Percentiles rank a stretch among this genome's conserved stretches.
phyloP scores from a whole-genome alignment of 2,888 invertebrate species.

The Harpagoxenus sublaevis region DNA sequence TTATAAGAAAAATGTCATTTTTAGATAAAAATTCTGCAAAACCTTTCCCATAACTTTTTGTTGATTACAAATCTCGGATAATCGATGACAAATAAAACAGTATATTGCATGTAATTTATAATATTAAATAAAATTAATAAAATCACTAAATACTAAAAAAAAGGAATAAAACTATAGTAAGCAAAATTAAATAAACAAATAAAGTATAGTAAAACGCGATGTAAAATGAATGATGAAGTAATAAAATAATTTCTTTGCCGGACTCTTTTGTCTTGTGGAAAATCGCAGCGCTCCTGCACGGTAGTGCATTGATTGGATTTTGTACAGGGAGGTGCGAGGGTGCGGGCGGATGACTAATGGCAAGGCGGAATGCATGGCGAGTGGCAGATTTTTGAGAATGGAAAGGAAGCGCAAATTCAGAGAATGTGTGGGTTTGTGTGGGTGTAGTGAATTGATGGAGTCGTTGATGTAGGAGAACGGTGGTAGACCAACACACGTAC shows the following conservation, averaged over 20 bases:
- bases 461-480: slow-evolving; percentile 50
- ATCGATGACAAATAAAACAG: background rate
- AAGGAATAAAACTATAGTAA: background rate
- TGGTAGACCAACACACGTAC: slow-evolving; percentile 40
- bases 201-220: background rate
- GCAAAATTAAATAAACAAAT: background rate
- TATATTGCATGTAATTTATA: background rate
- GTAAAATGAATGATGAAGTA: background rate
- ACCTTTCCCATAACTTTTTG: background rate
- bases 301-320: slow-evolving; percentile 81
- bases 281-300: slow-evolving; percentile 71
- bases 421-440: slow-evolving; percentile 58
- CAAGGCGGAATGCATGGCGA: slow-evolving; percentile 35
- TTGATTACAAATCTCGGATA: background rate
- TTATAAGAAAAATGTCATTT: background rate
- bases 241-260: background rate
- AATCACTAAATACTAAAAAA: background rate
- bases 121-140: slow-evolving; percentile 9
- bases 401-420: slow-evolving; percentile 66
- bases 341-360: slow-evolving; percentile 35
- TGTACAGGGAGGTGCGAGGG: slow-evolving; percentile 64
- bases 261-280: background rate
- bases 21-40: background rate
- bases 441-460: slow-evolving; percentile 59
- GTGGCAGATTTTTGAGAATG: slow-evolving; percentile 67